Evolutionary conservation across 2,888 invertebrate genomes (phyloP).

Genomic region (Mesorhabditis spiculigera): DNA sequence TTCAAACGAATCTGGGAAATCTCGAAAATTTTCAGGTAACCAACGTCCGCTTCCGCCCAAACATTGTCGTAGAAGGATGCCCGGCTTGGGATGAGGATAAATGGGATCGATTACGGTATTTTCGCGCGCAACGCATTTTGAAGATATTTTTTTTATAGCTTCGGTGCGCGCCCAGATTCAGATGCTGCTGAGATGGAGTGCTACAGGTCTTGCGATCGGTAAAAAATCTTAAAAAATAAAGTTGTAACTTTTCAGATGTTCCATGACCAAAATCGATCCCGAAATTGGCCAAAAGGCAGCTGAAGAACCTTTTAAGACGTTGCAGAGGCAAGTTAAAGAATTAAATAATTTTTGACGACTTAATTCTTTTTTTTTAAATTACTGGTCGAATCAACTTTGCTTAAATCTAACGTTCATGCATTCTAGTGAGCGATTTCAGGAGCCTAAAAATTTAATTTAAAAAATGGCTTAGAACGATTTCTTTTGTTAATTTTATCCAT

Average conservation of each 20-base stretch:
- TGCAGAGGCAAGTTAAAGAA: slow-evolving; percentile 13
- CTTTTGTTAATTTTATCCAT: too few species aligned
- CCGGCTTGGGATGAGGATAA: slow-evolving; percentile 34
- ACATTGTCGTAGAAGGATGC: slow-evolving; percentile 23
- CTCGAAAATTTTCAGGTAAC: slow-evolving; percentile 18
- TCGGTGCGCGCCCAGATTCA: too few species aligned
- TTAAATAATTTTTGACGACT: background rate
- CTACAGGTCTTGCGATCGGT: slow-evolving; percentile 29
- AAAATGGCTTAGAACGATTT: too few species aligned
- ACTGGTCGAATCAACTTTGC: too few species aligned
- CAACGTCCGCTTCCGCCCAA: slow-evolving; percentile 26
- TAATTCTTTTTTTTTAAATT: too few species aligned
- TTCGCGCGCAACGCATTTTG: slow-evolving; percentile 8
- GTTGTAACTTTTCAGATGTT: slow-evolving; percentile 24
- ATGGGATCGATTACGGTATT: slow-evolving; percentile 28
- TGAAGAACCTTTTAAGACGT: slow-evolving; percentile 25
- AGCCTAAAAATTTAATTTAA: too few species aligned
- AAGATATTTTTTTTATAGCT: too few species aligned
- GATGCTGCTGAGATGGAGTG: slow-evolving; percentile 21
- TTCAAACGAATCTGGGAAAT: too few species aligned
- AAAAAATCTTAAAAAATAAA: too few species aligned
- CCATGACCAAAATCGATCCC: slow-evolving; percentile 27
- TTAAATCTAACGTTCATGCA: too few species aligned
- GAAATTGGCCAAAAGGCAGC: slow-evolving; percentile 24
- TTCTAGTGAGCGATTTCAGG: too few species aligned